Conservation (phyloP, 2,797 vertebrate genomes). For the Octomys mimax region DNA sequence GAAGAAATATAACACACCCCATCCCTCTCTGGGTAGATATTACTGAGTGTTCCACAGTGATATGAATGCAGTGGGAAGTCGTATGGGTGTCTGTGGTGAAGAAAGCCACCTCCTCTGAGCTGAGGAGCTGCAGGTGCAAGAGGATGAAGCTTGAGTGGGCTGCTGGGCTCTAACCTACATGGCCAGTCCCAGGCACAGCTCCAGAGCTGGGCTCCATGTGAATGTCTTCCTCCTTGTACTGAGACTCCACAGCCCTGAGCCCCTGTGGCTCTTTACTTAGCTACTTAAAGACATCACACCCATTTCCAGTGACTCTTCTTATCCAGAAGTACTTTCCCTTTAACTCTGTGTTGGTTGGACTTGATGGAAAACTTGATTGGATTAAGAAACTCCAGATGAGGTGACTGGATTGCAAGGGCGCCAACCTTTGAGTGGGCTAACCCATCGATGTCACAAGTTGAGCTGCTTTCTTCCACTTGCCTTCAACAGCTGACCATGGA, state of each 20-base stretch:
- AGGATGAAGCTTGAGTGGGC: background rate
- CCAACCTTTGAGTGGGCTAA: background rate
- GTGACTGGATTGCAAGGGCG: background rate
- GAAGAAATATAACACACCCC: constrained; percentile 64
- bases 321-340: background rate
- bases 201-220: background rate
- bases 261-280: background rate
- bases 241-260: background rate
- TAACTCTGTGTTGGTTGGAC: background rate
- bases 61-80: background rate
- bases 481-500: background rate
- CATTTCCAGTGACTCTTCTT: background rate
- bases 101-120: background rate
- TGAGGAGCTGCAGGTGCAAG: background rate
- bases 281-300: background rate
- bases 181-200: background rate
- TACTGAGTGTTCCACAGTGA: background rate
- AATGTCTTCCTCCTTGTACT: background rate
- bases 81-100: background rate
- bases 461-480: background rate
- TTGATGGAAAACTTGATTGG: background rate
- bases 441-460: background rate
- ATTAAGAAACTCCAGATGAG: background rate
- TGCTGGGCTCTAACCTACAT: background rate
- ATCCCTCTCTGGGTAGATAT: constrained; percentile 7